Evolutionary conservation across 2,113 vertebrate species (phyloP).

Genomic region (Stegastes partitus): DNA sequence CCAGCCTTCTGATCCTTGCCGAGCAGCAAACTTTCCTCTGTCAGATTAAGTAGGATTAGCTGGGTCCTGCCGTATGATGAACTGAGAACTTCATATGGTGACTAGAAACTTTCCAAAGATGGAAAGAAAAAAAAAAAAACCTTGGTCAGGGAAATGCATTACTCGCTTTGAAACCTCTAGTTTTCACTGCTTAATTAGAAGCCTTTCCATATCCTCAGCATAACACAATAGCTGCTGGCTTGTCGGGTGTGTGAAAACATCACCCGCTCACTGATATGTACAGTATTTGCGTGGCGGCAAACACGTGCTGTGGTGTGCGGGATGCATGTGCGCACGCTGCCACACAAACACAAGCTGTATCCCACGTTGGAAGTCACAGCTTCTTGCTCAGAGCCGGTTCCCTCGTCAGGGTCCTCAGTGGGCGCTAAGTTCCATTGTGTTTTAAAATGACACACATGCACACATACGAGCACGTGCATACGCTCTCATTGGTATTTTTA

Average conservation of each 20-base stretch:
- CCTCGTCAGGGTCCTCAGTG: conserved; percentile 41
- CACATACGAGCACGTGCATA: conserved; percentile 45
- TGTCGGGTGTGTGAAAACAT: conserved; percentile 49
- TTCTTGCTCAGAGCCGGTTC: conserved; percentile 35
- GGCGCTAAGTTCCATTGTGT: conserved; percentile 70
- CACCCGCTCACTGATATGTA: conserved; percentile 34
- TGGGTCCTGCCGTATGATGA: conserved; percentile 74
- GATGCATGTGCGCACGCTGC: conserved; percentile 22
- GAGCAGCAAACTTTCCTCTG: conserved; percentile 79
- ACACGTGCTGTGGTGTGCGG: neutral
- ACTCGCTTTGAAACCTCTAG: conserved; percentile 47
- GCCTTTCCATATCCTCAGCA: conserved; percentile 46
- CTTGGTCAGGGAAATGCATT: conserved; percentile 58
- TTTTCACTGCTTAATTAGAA: conserved; percentile 54
- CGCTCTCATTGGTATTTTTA: conserved; percentile 79
- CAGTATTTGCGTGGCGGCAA: conserved; percentile 8
- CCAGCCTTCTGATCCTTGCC: conserved; percentile 70
- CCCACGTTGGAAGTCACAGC: conserved; percentile 29
- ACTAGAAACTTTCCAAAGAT: conserved; percentile 72
- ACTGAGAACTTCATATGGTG: conserved; percentile 74
- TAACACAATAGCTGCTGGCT: conserved; percentile 58
- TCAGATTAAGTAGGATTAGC: conserved; percentile 84
- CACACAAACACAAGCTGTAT: conserved; percentile 20
- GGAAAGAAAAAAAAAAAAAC: conserved; percentile 38
- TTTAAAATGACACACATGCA: conserved; percentile 61